These are phyloP conservation scores for Onychomys torridus DNA, from an alignment of 2,797 vertebrate species.

Conservation along the genomic window DNA sequence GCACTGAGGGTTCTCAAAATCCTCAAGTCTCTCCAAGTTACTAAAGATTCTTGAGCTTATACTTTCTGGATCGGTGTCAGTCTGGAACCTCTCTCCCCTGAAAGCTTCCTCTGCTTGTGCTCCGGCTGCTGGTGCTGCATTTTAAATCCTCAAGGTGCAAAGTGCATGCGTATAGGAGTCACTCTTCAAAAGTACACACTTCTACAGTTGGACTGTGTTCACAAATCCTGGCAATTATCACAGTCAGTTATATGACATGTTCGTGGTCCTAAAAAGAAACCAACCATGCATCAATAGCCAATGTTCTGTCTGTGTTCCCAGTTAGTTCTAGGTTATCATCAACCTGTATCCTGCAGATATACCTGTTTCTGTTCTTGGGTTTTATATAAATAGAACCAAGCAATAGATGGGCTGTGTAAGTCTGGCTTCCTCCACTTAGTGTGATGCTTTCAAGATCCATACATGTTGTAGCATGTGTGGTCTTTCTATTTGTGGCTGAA, in stretches of 20 bases:
- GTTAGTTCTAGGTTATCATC: background rate
- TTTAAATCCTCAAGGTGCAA: background rate
- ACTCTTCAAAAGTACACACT: background rate
- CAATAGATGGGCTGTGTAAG: background rate
- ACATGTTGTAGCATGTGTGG: background rate
- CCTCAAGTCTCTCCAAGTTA: background rate
- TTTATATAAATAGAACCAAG: background rate
- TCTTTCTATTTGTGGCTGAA: background rate
- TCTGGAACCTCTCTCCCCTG: background rate
- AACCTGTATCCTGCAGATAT: background rate
- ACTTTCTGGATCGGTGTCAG: background rate
- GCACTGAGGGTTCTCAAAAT: background rate
- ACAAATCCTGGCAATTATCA: background rate
- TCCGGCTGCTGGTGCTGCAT: background rate
- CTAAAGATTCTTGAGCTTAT: background rate
- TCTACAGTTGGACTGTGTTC: background rate
- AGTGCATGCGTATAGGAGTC: background rate
- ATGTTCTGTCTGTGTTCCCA: background rate
- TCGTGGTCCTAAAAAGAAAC: constrained; percentile 15
- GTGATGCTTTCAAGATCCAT: constrained; percentile 24
- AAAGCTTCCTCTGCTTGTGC: background rate
- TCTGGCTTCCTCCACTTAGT: background rate
- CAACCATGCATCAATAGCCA: background rate
- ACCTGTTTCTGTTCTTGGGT: background rate
- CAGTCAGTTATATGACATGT: background rate